A percentile compares a stretch with the other conserved stretches of the same genome.
Conservation (phyloP, 2,113 vertebrate genomes). For the Aphyosemion australe region DNA sequence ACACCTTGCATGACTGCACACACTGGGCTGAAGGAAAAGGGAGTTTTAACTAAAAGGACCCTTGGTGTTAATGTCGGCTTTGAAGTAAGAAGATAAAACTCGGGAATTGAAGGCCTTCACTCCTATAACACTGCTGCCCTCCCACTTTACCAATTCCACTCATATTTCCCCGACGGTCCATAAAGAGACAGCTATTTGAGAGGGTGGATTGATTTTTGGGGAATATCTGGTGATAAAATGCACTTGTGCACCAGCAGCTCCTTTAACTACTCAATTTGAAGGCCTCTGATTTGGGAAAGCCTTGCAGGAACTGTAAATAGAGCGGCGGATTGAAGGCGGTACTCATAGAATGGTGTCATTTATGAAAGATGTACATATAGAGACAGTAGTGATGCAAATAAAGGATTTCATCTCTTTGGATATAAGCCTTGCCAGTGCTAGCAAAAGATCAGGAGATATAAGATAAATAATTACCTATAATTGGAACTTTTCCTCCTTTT, state of each 20-base stretch:
- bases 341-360: conserved; percentile 38
- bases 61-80: conserved; percentile 65
- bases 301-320: conserved; percentile 75
- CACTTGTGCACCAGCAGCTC: conserved; percentile 63
- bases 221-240: conserved; percentile 79
- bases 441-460: background rate
- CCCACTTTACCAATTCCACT: conserved; percentile 63
- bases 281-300: conserved; percentile 68
- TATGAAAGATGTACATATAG: conserved; percentile 50
- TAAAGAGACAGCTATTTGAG: conserved; percentile 78
- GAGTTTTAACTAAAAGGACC: conserved; percentile 66
- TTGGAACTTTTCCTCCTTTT: conserved; percentile 9
- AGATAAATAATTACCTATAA: conserved; percentile 6
- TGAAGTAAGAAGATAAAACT: conserved; percentile 56
- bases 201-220: conserved; percentile 77
- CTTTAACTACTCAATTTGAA: conserved; percentile 79
- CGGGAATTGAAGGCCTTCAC: conserved; percentile 66
- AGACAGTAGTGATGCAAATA: conserved; percentile 34
- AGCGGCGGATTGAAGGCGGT: conserved; percentile 60
- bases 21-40: conserved; percentile 56
- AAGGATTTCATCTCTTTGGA: conserved; percentile 25
- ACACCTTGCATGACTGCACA: conserved; percentile 57
- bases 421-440: conserved; percentile 17
- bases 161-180: conserved; percentile 77
- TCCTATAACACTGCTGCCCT: conserved; percentile 66